Conservation (phyloP, 2,113 vertebrate genomes). For the Cochlearius cochlearius region DNA sequence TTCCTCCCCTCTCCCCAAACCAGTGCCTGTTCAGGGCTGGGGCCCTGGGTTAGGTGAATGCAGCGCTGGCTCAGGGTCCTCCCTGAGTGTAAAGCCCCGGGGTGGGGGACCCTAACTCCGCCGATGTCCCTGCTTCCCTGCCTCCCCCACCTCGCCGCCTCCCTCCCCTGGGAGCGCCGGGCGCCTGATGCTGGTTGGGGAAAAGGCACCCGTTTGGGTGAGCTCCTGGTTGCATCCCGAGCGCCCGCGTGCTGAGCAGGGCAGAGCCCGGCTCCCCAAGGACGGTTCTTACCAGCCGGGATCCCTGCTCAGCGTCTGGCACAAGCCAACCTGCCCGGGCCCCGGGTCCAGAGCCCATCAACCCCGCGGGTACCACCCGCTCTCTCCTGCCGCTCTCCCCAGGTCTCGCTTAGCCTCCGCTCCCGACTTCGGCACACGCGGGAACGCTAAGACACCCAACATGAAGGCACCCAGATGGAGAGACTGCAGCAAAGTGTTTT, state of each 20-base stretch:
- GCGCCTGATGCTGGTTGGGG: accelerated
- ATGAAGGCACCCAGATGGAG: neutral
- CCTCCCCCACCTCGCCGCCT: no score
- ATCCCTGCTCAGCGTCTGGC: neutral
- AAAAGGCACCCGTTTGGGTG: accelerated
- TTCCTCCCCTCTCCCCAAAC: neutral
- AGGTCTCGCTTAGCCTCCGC: neutral
- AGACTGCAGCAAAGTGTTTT: neutral
- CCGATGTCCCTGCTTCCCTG: neutral
- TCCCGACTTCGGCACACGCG: accelerated
- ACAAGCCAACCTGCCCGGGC: neutral
- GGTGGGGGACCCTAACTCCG: neutral
- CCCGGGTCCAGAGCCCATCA: neutral
- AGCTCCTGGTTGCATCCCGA: neutral
- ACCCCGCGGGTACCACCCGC: neutral
- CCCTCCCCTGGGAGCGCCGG: neutral
- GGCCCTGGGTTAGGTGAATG: neutral
- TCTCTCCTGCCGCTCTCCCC: neutral
- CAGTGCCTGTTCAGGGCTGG: neutral
- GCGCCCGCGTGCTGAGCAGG: neutral
- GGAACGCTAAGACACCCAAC: neutral
- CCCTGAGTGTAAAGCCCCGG: accelerated
- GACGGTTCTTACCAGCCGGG: neutral
- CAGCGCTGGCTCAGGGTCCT: neutral
- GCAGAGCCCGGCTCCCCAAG: neutral